Base-by-base conservation (phyloP, 1,140 invertebrate genomes). In the Druon quercuslanigerum region DNA sequence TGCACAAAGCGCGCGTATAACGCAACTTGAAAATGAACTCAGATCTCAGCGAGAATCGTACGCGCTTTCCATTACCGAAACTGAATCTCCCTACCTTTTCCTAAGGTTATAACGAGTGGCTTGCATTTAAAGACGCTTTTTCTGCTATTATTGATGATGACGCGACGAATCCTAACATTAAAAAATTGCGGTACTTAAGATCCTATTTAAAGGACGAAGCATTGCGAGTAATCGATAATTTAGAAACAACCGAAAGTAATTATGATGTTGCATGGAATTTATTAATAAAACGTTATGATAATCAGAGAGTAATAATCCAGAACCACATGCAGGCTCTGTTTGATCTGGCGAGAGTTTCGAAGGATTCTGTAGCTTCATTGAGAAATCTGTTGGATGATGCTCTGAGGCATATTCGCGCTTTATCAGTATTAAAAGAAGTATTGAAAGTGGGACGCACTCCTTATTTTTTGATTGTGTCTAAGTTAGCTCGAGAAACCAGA, bases 131-230 rank as follows among this genome's bases (percentile, higher is more conserved):
- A 13, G 87, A 85, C 77, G 75, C 71, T 19, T 89, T 87, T 74
- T 79, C 73, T 46, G 82, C 85, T 33, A 71, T 87, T 33, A 83
- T 90, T 14, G 79, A 86, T 71, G 60, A 75, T 73, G 84, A 88
- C 77, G 66, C 33, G 11, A 73, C 33, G 2, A 33, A 87, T 70
- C 72, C 79, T 13, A 71, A 71, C 3, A 81, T 85, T 19, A 77
- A 87, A 79, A 89, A 87, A 72, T 79, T 88, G 7, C 77, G 87
- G n/a, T n/a, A n/a, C n/a, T n/a, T n/a, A n/a, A n/a, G n/a, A n/a
- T n/a, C n/a, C n/a, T n/a, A n/a, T n/a, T n/a, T n/a, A n/a, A n/a
- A n/a, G n/a, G n/a, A n/a, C n/a, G n/a, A n/a, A n/a, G n/a, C n/a
- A n/a, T n/a, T n/a, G n/a, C n/a, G n/a, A n/a, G n/a, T n/a, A n/a